Conservation (phyloP, 2,797 vertebrate species). For the Fratercula arctica region DNA sequence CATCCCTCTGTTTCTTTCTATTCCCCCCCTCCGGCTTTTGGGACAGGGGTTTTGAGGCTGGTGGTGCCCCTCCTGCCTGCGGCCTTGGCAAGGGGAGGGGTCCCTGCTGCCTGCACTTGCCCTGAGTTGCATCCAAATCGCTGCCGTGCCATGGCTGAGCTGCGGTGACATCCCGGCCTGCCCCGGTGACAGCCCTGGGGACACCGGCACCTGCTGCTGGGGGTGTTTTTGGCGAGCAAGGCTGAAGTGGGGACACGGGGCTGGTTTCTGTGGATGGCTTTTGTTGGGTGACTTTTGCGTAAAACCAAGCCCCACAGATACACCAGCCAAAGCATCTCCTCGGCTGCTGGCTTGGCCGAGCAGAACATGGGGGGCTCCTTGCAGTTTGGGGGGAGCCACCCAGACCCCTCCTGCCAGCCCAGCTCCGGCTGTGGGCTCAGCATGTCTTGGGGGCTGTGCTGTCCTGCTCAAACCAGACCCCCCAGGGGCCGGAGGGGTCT, state of each 20-base stretch:
- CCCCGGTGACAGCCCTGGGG: neutral
- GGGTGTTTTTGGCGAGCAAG: fast-evolving
- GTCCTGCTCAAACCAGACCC: fast-evolving
- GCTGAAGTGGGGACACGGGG: fast-evolving
- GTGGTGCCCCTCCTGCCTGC: neutral
- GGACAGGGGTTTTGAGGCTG: neutral
- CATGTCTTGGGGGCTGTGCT: neutral
- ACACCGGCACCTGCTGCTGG: neutral
- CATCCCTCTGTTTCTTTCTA: neutral
- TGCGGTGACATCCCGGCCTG: neutral
- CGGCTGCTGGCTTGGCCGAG: fast-evolving
- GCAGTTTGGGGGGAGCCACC: neutral
- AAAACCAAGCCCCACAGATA: neutral
- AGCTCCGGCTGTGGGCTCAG: fast-evolving
- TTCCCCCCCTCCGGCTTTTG: neutral
- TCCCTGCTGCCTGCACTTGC: neutral
- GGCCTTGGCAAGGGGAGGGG: neutral
- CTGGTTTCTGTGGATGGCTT: fast-evolving
- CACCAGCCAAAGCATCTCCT: fast-evolving
- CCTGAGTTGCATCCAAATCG: neutral
- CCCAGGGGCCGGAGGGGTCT: neutral
- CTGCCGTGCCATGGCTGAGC: neutral
- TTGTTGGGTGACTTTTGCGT: neutral
- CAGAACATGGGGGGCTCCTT: neutral
- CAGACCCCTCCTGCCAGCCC: fast-evolving